These are phyloP conservation scores for Microcebus lehilahytsara DNA, from an alignment of 2,113 vertebrate species.

Conservation along the genomic window DNA sequence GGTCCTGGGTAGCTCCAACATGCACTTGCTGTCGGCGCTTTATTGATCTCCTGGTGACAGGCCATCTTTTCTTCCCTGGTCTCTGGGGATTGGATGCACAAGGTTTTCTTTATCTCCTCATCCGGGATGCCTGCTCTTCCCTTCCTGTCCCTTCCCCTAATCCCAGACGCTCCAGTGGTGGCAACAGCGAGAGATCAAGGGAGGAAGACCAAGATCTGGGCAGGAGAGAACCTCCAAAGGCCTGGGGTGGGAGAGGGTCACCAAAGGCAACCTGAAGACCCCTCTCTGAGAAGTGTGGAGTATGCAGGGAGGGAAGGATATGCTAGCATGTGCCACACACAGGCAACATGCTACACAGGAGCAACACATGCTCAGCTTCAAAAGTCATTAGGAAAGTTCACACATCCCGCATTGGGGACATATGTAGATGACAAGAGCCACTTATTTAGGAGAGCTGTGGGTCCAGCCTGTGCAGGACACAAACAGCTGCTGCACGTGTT, in stretches of 20 bases:
- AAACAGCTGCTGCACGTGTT: not conserved
- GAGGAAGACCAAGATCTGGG: not conserved
- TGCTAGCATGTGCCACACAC: not conserved
- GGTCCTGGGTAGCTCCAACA: not conserved
- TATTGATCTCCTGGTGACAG: not conserved
- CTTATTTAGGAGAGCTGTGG: not conserved
- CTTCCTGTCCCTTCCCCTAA: not conserved
- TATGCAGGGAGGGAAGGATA: not conserved
- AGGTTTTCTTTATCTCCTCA: conserved; percentile 29
- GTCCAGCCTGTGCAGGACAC: not conserved
- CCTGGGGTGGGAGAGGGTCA: not conserved
- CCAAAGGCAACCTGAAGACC: not conserved
- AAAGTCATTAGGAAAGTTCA: not conserved
- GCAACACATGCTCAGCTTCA: not conserved
- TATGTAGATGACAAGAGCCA: not conserved
- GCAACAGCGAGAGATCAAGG: not conserved
- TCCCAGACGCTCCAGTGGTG: not conserved
- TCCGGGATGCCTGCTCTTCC: not conserved
- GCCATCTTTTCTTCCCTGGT: not conserved
- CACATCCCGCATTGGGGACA: not conserved
- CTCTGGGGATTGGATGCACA: not conserved
- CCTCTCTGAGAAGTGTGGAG: rapidly evolving
- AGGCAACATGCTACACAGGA: not conserved
- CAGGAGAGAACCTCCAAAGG: not conserved
- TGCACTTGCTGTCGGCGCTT: not conserved